A percentile compares a stretch with the other conserved stretches of the same genome.
Evolutionary conservation across 2,113 vertebrate genomes (phyloP).

Genomic region (Butorides virescens): DNA sequence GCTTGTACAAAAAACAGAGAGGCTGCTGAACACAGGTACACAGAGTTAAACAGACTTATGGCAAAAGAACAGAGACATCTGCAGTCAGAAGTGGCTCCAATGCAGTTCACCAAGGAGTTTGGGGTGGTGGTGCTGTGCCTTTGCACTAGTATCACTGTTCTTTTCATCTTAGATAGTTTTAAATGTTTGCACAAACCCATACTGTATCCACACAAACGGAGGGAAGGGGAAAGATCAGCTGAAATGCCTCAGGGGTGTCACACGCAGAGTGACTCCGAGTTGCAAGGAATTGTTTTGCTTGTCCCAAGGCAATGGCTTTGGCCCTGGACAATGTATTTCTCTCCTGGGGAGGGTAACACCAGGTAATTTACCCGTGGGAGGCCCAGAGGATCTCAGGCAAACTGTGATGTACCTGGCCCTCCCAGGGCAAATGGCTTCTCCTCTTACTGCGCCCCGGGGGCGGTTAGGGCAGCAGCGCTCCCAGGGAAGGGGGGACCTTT

Average conservation of each 20-base stretch:
- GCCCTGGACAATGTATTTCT: neutral
- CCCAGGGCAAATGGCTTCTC: neutral
- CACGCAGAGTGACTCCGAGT: neutral
- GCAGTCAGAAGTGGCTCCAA: neutral
- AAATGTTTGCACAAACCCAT: neutral
- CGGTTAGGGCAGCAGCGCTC: neutral
- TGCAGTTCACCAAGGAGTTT: neutral
- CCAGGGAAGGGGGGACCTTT: neutral
- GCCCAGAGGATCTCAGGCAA: neutral
- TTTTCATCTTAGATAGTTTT: neutral
- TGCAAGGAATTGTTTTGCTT: neutral
- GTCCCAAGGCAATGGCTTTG: neutral
- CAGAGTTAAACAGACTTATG: neutral
- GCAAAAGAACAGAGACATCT: neutral
- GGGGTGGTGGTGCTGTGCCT: neutral
- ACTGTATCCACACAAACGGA: neutral
- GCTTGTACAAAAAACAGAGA: conserved; percentile 30
- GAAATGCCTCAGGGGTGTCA: neutral
- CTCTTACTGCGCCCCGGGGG: neutral
- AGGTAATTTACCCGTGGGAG: neutral
- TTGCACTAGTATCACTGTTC: neutral
- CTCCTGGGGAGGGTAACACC: neutral
- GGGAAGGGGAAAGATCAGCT: neutral
- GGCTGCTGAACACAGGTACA: neutral
- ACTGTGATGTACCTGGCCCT: neutral